Percentiles rank a stretch among this genome's conserved stretches.
These are phyloP conservation scores for Oscheius sp. DNA, from an alignment of 2,888 invertebrate genomes.

Conservation along the genomic window DNA sequence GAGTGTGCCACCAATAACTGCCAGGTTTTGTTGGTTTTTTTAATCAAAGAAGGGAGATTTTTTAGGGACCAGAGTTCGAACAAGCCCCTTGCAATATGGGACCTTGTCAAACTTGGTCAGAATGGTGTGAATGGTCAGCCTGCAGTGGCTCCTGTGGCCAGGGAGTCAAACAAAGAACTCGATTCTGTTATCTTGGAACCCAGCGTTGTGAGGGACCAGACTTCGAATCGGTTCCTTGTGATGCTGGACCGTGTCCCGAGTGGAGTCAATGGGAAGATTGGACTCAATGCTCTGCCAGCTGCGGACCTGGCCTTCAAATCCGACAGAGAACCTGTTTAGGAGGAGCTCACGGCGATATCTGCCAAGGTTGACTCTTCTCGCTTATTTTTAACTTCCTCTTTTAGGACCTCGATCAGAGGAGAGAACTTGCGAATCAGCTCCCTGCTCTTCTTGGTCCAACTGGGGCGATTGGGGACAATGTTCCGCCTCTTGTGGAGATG, in stretches of 20 bases:
- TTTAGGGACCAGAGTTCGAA: slow-evolving; percentile 52
- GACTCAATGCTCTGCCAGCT: slow-evolving; percentile 58
- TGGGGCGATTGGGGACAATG: slow-evolving; percentile 63
- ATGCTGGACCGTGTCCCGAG: slow-evolving; percentile 61
- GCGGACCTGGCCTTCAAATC: slow-evolving; percentile 55
- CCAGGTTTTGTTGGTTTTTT: slow-evolving; percentile 36
- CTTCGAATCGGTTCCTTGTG: slow-evolving; percentile 55
- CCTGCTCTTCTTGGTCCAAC: slow-evolving; percentile 59
- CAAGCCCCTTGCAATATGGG: slow-evolving; percentile 56
- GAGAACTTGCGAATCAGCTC: slow-evolving; percentile 46
- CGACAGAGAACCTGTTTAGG: slow-evolving; percentile 58
- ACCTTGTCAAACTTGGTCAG: slow-evolving; percentile 62
- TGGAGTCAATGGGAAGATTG: slow-evolving; percentile 61
- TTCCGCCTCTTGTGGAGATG: slow-evolving; percentile 59
- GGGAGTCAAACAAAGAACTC: slow-evolving; percentile 55
- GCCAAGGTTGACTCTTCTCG: slow-evolving; percentile 34
- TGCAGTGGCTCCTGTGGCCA: slow-evolving; percentile 55
- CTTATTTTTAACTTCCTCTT: not conserved
- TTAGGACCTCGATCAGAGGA: slow-evolving; percentile 51
- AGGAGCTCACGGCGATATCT: slow-evolving; percentile 52
- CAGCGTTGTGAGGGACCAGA: slow-evolving; percentile 62
- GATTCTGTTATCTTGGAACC: slow-evolving; percentile 63
- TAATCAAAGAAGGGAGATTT: too few species aligned
- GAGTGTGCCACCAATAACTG: slow-evolving; percentile 58
- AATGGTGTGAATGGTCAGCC: slow-evolving; percentile 64